Percentiles rank a stretch among this genome's conserved stretches.
Evolutionary conservation across 2,888 invertebrate species (phyloP).

Genomic region (Nephrotoma guestfalica): DNA sequence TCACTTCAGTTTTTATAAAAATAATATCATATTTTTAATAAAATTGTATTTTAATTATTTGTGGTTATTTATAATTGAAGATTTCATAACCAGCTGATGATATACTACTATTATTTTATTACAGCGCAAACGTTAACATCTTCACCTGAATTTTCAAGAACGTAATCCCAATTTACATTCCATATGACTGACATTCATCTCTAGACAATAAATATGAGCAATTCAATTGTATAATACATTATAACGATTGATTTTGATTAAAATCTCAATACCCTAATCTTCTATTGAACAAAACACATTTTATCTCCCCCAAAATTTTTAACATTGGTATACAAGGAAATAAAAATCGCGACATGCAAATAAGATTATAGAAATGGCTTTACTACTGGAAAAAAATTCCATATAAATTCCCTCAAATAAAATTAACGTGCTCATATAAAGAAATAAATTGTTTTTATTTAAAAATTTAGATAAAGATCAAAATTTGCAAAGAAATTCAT

Average conservation of each 20-base stretch:
- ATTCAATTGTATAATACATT: background rate
- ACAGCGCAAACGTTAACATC: background rate
- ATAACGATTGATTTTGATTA: background rate
- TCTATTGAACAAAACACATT: background rate
- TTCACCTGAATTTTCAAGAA: background rate
- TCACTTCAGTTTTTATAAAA: background rate
- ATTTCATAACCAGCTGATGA: background rate
- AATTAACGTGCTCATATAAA: background rate
- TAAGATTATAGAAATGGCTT: background rate
- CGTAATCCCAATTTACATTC: background rate
- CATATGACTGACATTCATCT: background rate
- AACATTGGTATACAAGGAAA: background rate
- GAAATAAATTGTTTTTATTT: background rate
- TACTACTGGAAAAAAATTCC: background rate
- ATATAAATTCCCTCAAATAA: background rate
- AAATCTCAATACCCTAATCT: background rate
- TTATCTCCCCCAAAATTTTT: background rate
- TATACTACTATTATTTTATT: background rate
- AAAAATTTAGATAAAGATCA: background rate
- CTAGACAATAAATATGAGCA: background rate
- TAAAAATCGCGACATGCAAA: background rate
- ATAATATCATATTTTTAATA: background rate
- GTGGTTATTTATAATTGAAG: background rate
- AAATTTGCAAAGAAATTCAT: background rate
- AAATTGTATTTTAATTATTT: background rate